Evolutionary conservation across 1,140 invertebrate species (phyloP), one percentile per base, ranked within the genome.

Genomic region (Uloborus diversus): DNA sequence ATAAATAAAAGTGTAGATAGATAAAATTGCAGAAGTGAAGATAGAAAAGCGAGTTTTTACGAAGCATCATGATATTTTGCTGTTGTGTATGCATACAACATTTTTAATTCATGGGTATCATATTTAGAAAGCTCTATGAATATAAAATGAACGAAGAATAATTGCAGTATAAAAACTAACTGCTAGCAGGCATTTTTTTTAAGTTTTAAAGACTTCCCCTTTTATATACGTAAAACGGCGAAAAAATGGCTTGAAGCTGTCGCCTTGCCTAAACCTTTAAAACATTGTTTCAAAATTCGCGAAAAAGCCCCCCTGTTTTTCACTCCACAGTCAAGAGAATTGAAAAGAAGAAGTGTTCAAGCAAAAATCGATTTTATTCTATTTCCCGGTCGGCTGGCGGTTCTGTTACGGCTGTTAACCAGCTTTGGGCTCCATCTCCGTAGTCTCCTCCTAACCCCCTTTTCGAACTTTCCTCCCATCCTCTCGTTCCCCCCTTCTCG

Each of bases 301-400:
- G 59, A 64, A 56, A 51, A 53, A 61, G 20, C 13, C 30, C 35
- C 30, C 71, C n/a, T 30, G 42, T 51, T 78, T 64, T 78, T 66
- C 42, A 49, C 27, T 35, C 32, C 20, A 30, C 32, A 65, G 47
- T 57, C 61, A 61, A 66, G 30, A 66, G 42, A 76, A 53, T 76
- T 76, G 71, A 76, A 73, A 64, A 64, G 62, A 66, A 66, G 73
- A 78, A 78, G 62, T 66, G 73, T 66, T 66, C 49, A 64, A 78
- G 73, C 73, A 78, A 79, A 79, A 79, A 79, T 79, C 76, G 76
- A 79, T 79, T 79, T 79, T 79, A 79, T 79, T 79, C 76, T 69
- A 79, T 79, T 79, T 79, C 53, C 28, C 76, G 76, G 64, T 79
- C 65, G 51, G 33, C 64, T 79, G 76, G 65, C 37, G 76, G 76